Conservation (phyloP, 2,113 vertebrate species). For the Mesocricetus auratus region DNA sequence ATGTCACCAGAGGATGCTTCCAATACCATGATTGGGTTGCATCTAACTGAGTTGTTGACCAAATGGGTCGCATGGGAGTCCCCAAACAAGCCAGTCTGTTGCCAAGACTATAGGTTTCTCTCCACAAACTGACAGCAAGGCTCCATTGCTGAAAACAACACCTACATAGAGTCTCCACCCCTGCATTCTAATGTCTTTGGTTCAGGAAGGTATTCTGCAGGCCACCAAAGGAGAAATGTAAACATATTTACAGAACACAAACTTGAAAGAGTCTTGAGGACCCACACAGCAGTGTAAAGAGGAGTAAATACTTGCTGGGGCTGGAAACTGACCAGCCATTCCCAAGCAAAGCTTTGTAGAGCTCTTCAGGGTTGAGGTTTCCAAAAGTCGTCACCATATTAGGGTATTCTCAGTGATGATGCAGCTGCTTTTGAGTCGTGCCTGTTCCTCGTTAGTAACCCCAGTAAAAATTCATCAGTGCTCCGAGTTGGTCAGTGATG, state of each 20-base stretch:
- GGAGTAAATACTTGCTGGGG: not conserved
- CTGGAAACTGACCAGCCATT: not conserved
- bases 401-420: not conserved
- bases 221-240: too few species aligned
- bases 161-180: too few species aligned
- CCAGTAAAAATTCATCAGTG: not conserved
- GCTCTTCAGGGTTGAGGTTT: not conserved
- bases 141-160: too few species aligned
- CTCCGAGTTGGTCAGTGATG: not conserved
- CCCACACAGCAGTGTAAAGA: not conserved
- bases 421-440: not conserved
- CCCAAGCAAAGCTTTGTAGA: not conserved
- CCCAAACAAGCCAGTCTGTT: not conserved
- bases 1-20: not conserved
- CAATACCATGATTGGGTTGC: too few species aligned
- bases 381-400: not conserved
- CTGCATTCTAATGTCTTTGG: too few species aligned
- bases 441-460: not conserved
- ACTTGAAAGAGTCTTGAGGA: not conserved
- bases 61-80: not conserved
- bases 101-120: too few species aligned
- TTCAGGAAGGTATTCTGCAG: too few species aligned
- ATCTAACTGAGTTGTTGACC: not conserved
- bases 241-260: not conserved
- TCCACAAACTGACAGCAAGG: too few species aligned